phyloP scores from a whole-genome alignment of 2,888 invertebrate genomes.

The Dasysyrphus albostriatus region DNA sequence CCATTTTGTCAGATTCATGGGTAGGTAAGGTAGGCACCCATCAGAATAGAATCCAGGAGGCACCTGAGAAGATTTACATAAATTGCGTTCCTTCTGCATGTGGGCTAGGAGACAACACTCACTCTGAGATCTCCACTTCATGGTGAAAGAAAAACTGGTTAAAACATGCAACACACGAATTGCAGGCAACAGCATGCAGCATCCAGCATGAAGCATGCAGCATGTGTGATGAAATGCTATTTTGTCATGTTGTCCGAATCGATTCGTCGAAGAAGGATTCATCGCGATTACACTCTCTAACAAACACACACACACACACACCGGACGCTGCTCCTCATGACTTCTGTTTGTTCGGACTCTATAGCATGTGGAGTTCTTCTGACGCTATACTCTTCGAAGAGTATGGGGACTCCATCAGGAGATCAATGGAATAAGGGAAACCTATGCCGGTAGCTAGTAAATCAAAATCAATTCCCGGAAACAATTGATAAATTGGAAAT shows the following conservation, averaged over 20 bases:
- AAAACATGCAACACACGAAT: slow-evolving; percentile 61
- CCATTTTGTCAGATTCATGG: slow-evolving; percentile 31
- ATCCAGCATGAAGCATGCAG: background rate
- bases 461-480: slow-evolving; percentile 72
- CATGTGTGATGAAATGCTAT: slow-evolving; percentile 60
- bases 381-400: background rate
- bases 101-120: slow-evolving; percentile 51
- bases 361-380: slow-evolving; percentile 11
- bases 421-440: slow-evolving; percentile 17
- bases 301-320: background rate
- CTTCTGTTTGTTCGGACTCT: slow-evolving; percentile 55
- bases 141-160: slow-evolving; percentile 39
- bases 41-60: slow-evolving; percentile 1
- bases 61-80: slow-evolving; percentile 39
- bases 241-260: slow-evolving; percentile 71
- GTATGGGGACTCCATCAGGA: slow-evolving; percentile 24
- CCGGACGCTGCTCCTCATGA: slow-evolving; percentile 46
- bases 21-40: slow-evolving; percentile 9
- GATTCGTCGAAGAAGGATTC: slow-evolving; percentile 70
- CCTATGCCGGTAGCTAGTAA: slow-evolving; percentile 60
- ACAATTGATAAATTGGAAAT: slow-evolving; percentile 71
- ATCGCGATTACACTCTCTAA: slow-evolving; percentile 52
- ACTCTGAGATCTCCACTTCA: background rate
- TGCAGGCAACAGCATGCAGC: slow-evolving; percentile 20
- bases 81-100: slow-evolving; percentile 50